Base-by-base conservation (phyloP, 2,113 vertebrate genomes). In the Hemibagrus wyckioides region DNA sequence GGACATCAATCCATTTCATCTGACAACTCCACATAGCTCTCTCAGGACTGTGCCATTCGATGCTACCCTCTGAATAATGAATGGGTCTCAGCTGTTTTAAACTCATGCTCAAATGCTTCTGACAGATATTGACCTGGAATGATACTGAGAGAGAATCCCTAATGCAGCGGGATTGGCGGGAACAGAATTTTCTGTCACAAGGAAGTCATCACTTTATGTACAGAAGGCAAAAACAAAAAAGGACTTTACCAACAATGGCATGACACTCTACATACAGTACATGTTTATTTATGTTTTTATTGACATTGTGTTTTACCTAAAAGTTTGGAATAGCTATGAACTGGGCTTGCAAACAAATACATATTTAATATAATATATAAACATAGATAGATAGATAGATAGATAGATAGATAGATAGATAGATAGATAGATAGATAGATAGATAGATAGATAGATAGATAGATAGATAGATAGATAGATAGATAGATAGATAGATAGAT, bases 61-160 rank as follows among this genome's bases (percentile, higher is more conserved):
- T 23, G 44, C 83, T 87, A 44, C 71, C 79, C 63, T 36, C 71
- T 91, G 83, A 91, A 88, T 91, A 89, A 91, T 89, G 65, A 89
- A 91, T 89, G 85, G 87, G 80, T 82, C 82, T 83, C 87, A 85
- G 88, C 90, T 91, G 88, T 88, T 91, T 88, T 77, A 85, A 91
- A 88, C 85, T 85, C 69, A 23, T 82, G 85, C 87, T 89, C 85
- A 91, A 91, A 89, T 83, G 87, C 73, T 85, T 88, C 83, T 89
- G 90, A 91, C 90, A 91, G 87, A 87, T 91, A 91, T 91, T 89
- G 90, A 89, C 87, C 88, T 75, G 71, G 25, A 91, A 85, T 87
- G 89, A 90, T 89, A 87, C 88, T 85, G 61, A 79, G 73, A 84
- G 82, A 85, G 90, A 91, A 91, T 89, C 63, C 63, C 52, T 89